Percentiles rank a stretch among this genome's conserved stretches.
Evolutionary conservation across 2,888 invertebrate species (phyloP).

Genomic region (Halictus quadricinctus): DNA sequence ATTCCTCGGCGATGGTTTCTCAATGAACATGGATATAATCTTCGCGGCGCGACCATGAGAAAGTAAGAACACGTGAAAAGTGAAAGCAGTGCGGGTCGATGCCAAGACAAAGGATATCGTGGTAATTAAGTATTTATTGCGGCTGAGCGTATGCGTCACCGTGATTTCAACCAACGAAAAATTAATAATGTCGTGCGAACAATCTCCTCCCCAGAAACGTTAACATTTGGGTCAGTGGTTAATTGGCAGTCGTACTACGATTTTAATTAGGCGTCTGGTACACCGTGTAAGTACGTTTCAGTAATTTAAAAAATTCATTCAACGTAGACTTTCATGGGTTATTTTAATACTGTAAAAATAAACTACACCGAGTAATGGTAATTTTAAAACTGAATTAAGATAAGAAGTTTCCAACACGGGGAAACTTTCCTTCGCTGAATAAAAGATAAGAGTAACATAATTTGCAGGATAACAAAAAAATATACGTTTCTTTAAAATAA

Average conservation of each 20-base stretch:
- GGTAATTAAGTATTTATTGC: conserved; percentile 48
- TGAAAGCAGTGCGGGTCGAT: conserved; percentile 70
- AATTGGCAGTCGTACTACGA: background rate
- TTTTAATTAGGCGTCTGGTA: background rate
- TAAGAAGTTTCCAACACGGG: background rate
- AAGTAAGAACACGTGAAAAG: conserved; percentile 68
- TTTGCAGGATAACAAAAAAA: background rate
- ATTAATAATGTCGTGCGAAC: background rate
- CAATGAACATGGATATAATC: conserved; percentile 60
- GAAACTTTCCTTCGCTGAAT: background rate
- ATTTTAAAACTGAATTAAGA: background rate
- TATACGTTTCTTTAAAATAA: too few species aligned
- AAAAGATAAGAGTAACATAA: background rate
- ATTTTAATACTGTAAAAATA: background rate
- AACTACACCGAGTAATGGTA: background rate
- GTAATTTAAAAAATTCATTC: too few species aligned
- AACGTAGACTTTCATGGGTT: too few species aligned
- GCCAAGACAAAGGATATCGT: conserved; percentile 51
- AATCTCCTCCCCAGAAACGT: background rate
- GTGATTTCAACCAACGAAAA: background rate
- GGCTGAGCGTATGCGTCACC: background rate
- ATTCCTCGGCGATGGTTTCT: conserved; percentile 50
- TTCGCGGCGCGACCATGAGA: conserved; percentile 67
- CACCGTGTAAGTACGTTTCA: too few species aligned
- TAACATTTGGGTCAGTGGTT: background rate